Percentiles rank a stretch among this genome's conserved stretches.
phyloP scores from a whole-genome alignment of 2,888 invertebrate species.

The Ormyrus pomaceus region DNA sequence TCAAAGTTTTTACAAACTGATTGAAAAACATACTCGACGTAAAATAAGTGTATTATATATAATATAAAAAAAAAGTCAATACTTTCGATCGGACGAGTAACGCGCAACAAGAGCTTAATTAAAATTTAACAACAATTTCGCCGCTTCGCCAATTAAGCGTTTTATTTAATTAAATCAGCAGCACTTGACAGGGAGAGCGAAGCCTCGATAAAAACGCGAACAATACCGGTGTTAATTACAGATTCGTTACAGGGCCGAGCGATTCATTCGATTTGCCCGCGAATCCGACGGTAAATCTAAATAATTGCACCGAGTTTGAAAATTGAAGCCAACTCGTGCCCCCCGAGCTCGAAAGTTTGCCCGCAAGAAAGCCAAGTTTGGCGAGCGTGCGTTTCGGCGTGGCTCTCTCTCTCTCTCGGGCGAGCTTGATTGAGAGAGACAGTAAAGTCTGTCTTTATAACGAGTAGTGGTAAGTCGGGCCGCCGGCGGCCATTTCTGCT shows the following conservation, averaged over 20 bases:
- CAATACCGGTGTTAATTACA: not conserved
- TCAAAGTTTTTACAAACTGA: too few species aligned
- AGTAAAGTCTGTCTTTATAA: slow-evolving; percentile 40
- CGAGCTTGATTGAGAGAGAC: slow-evolving; percentile 40
- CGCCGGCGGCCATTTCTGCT: slow-evolving; percentile 26
- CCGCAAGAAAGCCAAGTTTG: slow-evolving; percentile 22
- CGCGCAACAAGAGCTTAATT: too few species aligned
- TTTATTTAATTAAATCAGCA: too few species aligned
- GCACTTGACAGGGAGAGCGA: too few species aligned
- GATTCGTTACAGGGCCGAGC: too few species aligned
- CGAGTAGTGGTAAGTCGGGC: slow-evolving; percentile 18
- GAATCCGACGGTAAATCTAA: slow-evolving; percentile 8
- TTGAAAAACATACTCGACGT: too few species aligned
- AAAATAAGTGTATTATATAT: too few species aligned
- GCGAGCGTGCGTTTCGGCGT: slow-evolving; percentile 22
- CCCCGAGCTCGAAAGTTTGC: slow-evolving; percentile 6
- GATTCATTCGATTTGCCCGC: not conserved
- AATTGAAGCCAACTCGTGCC: not conserved
- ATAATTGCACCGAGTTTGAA: slow-evolving; percentile 13
- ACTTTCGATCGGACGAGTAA: too few species aligned
- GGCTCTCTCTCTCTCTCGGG: slow-evolving; percentile 1
- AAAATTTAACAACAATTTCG: too few species aligned
- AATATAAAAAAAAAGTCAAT: too few species aligned
- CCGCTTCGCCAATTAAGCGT: too few species aligned
- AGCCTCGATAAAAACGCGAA: not conserved